phyloP scores from a whole-genome alignment of 2,113 vertebrate genomes.

The Macaca fascicularis region T2T-MFA8v1.1 NC_088393.1:35724501-35725000 shows the following conservation, averaged over 20 bases:
- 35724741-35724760: background rate
- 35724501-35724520: background rate
- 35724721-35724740: background rate
- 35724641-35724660: background rate
- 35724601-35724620: rapidly evolving
- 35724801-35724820: background rate
- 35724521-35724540: background rate
- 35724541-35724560: background rate
- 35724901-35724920: background rate
- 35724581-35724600: background rate
- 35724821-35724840: background rate
- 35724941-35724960: background rate
- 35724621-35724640: background rate
- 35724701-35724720: background rate
- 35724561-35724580: background rate
- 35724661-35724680: background rate
- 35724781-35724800: background rate
- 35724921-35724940: background rate
- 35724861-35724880: background rate
- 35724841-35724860: background rate
- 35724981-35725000: background rate
- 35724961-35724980: background rate
- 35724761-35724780: background rate
- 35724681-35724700: background rate
- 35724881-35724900: background rate